Evolutionary conservation across 2,888 invertebrate genomes (phyloP), one percentile per base, ranked within the genome.

Genomic region (Ganaspis brasiliensis): DNA sequence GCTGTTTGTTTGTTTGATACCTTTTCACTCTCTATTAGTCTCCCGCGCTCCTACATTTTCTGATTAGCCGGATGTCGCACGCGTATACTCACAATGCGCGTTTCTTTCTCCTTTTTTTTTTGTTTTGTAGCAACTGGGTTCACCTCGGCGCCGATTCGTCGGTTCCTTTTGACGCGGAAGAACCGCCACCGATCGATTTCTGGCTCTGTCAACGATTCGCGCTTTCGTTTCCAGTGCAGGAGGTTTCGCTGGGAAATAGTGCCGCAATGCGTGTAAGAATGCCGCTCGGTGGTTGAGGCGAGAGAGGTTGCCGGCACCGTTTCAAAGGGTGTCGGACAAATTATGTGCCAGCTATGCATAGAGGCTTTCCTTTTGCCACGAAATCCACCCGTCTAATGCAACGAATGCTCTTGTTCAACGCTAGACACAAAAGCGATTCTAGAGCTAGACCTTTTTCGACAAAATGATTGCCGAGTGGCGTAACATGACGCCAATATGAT

Each of bases 21-120:
- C 90, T 91, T 91, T 91, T 91, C 90, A 90, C 91, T 91, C 90
- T 90, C 90, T 91, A 91, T 91, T 91, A 91, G 91, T 89, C 90
- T 89, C 87, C 87, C 85, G 85, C 86, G 82, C 87, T 89, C 86
- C 90, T 89, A 91, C 90, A 91, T 90, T 91, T 91, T 91, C 89
- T 89, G 84, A 81, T 81, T 81, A 81, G 79, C 78, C 79, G 79
- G 79, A 79, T 79, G 81, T 81, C 79, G 81, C 81, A 77, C 78
- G 79, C 79, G 76, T 79, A 81, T 81, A 81, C 76, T 56, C 55
- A 67, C 45, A 67, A 24, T 67, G 31, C 31, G 56, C 12, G 16
- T 55, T 24, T 75, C 76, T 78, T 74, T 72, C 80, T 74, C 76
- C 73, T 75, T 73, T 78, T 80, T 73, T 79, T 76, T 78, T 79